A percentile compares a stretch with the other conserved stretches of the same genome.
phyloP scores from a whole-genome alignment of 2,888 invertebrate species.

The Ormyrus thymus region DNA sequence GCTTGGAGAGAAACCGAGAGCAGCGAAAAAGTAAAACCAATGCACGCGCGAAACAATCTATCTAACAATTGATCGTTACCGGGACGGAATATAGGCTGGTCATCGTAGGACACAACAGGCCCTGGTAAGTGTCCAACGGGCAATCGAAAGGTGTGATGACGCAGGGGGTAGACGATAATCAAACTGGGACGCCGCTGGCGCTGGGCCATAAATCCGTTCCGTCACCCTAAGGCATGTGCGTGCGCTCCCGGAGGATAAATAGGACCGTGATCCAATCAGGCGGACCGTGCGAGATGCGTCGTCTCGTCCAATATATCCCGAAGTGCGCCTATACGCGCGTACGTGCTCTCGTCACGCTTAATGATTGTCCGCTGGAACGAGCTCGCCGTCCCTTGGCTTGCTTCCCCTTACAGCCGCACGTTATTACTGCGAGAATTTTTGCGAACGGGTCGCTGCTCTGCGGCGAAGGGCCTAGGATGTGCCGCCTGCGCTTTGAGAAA shows the following conservation, averaged over 20 bases:
- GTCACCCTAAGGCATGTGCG: not conserved
- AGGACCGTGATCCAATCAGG: slow-evolving; percentile 63
- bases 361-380: not conserved
- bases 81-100: too few species aligned
- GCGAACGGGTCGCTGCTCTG: too few species aligned
- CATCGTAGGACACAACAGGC: too few species aligned
- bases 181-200: slow-evolving; percentile 6
- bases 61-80: too few species aligned
- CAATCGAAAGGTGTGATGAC: slow-evolving; percentile 18
- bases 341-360: slow-evolving; percentile 5
- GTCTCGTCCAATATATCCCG: not conserved
- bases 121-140: not conserved
- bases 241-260: slow-evolving; percentile 58
- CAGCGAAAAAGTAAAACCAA: too few species aligned
- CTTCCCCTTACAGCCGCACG: too few species aligned
- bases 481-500: too few species aligned
- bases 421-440: too few species aligned
- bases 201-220: slow-evolving; percentile 38
- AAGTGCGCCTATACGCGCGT: not conserved
- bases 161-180: slow-evolving; percentile 16
- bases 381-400: too few species aligned
- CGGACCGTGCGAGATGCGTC: not conserved
- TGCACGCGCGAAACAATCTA: too few species aligned
- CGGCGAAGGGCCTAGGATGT: too few species aligned
- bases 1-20: too few species aligned